Conservation (phyloP, 2,888 invertebrate genomes). For the Drosophila antonietae region DNA sequence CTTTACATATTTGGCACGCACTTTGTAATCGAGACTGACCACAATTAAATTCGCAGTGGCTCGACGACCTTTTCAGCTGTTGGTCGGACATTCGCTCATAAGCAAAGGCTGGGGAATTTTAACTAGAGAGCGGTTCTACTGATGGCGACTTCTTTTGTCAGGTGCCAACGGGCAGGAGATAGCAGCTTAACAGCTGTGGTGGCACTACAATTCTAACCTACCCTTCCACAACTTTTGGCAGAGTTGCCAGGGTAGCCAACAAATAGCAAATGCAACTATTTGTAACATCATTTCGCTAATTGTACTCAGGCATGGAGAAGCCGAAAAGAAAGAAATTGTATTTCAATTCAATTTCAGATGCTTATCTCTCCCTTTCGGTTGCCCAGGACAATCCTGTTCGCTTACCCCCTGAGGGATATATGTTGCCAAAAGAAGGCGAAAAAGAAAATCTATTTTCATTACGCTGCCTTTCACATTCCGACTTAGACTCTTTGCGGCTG, state of each 20-base stretch:
- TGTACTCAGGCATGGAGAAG: slow-evolving; percentile 30
- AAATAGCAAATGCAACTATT: slow-evolving; percentile 1
- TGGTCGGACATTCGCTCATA: slow-evolving; percentile 59
- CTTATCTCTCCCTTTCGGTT: slow-evolving; percentile 57
- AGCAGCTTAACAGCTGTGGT: slow-evolving; percentile 47
- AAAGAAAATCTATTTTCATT: slow-evolving; percentile 72
- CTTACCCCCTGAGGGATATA: neutral
- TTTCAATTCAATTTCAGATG: slow-evolving; percentile 74
- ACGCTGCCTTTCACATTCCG: slow-evolving; percentile 24
- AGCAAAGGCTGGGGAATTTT: slow-evolving; percentile 28
- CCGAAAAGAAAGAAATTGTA: slow-evolving; percentile 51
- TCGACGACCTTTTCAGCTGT: slow-evolving; percentile 50
- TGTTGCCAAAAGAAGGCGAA: slow-evolving; percentile 22
- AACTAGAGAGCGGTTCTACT: slow-evolving; percentile 10
- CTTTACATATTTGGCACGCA: slow-evolving; percentile 30
- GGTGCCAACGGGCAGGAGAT: slow-evolving; percentile 55
- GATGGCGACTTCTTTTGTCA: slow-evolving; percentile 6
- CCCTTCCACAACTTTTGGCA: neutral
- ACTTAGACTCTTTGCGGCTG: slow-evolving; percentile 63
- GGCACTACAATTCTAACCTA: neutral
- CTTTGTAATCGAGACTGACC: slow-evolving; percentile 75
- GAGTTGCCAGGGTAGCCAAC: slow-evolving; percentile 17
- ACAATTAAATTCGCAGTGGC: slow-evolving; percentile 51
- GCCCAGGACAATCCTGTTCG: slow-evolving; percentile 44
- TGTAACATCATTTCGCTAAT: slow-evolving; percentile 63